A percentile compares a stretch with the other conserved stretches of the same genome.
These are phyloP conservation scores for Sigmodon hispidus DNA, from an alignment of 2,113 vertebrate genomes.

Conservation along the genomic window DNA sequence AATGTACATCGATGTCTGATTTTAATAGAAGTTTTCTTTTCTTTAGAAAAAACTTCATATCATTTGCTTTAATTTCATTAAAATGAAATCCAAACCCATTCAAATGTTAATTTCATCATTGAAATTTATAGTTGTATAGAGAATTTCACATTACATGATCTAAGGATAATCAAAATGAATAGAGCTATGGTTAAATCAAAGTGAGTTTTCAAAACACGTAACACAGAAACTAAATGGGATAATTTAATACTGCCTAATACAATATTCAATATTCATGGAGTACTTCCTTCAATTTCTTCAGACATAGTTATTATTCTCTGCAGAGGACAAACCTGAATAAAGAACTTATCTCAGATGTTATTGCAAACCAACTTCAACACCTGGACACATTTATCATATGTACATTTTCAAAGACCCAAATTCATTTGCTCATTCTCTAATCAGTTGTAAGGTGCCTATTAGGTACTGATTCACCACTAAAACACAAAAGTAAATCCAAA, in stretches of 20 bases:
- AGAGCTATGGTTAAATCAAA: conserved; percentile 61
- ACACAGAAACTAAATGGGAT: conserved; percentile 52
- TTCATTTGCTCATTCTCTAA: not conserved
- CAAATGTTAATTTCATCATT: conserved; percentile 63
- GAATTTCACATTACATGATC: conserved; percentile 60
- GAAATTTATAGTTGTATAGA: conserved; percentile 57
- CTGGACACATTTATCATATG: conserved; percentile 24
- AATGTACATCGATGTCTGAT: conserved; percentile 40
- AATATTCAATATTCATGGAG: conserved; percentile 61
- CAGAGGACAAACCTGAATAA: conserved; percentile 60
- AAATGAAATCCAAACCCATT: conserved; percentile 57
- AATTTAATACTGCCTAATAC: conserved; percentile 63
- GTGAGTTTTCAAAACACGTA: conserved; percentile 56
- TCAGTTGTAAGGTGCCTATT: not conserved
- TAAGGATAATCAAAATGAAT: conserved; percentile 71
- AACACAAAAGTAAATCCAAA: conserved; percentile 37
- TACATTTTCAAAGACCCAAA: conserved; percentile 31
- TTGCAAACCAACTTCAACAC: conserved; percentile 26
- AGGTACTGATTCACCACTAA: not conserved
- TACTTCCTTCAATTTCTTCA: conserved; percentile 44
- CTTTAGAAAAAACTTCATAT: not conserved
- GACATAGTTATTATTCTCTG: conserved; percentile 55
- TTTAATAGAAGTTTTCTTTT: conserved; percentile 31
- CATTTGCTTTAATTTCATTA: conserved; percentile 66
- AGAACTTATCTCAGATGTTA: not conserved